These are phyloP conservation scores for Benthosema pterotum DNA, from an alignment of 2,797 vertebrate genomes.

Conservation along the genomic window DNA sequence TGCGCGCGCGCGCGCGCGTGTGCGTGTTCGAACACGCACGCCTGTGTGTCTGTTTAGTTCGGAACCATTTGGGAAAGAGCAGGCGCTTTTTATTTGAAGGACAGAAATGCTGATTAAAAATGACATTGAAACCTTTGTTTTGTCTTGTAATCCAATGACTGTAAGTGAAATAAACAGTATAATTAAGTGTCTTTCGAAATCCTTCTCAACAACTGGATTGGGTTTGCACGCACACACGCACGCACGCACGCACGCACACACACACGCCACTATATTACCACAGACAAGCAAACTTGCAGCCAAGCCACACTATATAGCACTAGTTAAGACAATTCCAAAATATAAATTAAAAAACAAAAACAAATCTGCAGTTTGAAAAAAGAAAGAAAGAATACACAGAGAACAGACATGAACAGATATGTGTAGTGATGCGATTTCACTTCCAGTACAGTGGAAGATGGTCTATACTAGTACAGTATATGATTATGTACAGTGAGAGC, in stretches of 20 bases:
- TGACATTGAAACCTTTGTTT: not conserved
- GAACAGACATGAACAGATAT: too few species aligned
- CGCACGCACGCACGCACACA: not conserved
- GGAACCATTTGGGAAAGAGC: constrained; percentile 61
- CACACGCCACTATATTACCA: not conserved
- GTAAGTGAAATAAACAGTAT: constrained; percentile 32
- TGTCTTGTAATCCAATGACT: not conserved
- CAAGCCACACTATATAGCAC: not conserved
- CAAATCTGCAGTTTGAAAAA: not conserved
- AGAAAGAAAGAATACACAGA: not conserved
- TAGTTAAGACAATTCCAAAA: not conserved
- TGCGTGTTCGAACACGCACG: not conserved
- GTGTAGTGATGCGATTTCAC: not conserved
- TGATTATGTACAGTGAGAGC: not conserved
- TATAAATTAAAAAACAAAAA: too few species aligned
- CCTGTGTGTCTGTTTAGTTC: constrained; percentile 27
- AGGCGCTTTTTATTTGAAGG: constrained; percentile 35
- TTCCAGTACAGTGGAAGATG: not conserved
- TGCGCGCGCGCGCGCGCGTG: constrained; percentile 2
- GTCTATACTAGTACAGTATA: not conserved
- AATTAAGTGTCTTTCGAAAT: constrained; percentile 13
- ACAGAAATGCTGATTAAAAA: not conserved
- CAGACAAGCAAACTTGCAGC: not conserved
- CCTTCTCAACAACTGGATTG: not conserved
- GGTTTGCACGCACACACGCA: not conserved